phyloP scores from a whole-genome alignment of 2,113 vertebrate species.

The Chaetops frenatus region DNA sequence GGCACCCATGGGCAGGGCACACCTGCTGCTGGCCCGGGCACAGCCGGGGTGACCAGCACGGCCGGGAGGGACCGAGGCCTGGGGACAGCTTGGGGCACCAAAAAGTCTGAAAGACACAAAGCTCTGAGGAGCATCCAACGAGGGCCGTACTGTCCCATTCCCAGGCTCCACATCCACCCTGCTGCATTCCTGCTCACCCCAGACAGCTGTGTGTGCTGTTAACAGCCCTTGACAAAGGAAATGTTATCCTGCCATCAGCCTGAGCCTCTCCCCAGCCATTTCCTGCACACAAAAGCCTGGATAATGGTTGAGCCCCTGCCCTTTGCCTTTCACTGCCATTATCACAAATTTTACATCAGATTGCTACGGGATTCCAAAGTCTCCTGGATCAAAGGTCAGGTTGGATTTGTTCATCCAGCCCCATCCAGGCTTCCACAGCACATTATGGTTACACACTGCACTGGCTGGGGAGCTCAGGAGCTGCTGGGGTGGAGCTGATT shows the following conservation, averaged over 20 bases:
- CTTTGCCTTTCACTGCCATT: neutral
- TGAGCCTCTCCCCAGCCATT: fast-evolving
- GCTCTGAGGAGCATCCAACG: neutral
- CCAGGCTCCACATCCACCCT: neutral
- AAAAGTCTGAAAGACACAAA: fast-evolving
- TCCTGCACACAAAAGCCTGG: neutral
- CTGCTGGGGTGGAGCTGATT: neutral
- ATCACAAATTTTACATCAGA: neutral
- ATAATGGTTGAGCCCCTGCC: neutral
- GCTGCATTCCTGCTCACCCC: neutral
- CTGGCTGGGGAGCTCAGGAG: neutral
- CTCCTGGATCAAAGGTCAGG: neutral
- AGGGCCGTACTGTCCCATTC: fast-evolving
- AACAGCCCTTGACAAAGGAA: neutral
- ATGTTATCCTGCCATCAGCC: neutral
- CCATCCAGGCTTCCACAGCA: neutral
- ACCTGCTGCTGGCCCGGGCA: neutral
- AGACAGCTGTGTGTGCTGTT: neutral
- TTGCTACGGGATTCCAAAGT: neutral
- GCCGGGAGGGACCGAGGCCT: neutral
- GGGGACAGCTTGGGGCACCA: neutral
- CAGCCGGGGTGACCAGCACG: fast-evolving
- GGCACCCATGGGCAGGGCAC: neutral
- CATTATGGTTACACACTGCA: fast-evolving
- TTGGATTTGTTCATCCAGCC: neutral